Base-by-base conservation (phyloP, 2,888 invertebrate genomes). In the Coremacera marginata region DNA sequence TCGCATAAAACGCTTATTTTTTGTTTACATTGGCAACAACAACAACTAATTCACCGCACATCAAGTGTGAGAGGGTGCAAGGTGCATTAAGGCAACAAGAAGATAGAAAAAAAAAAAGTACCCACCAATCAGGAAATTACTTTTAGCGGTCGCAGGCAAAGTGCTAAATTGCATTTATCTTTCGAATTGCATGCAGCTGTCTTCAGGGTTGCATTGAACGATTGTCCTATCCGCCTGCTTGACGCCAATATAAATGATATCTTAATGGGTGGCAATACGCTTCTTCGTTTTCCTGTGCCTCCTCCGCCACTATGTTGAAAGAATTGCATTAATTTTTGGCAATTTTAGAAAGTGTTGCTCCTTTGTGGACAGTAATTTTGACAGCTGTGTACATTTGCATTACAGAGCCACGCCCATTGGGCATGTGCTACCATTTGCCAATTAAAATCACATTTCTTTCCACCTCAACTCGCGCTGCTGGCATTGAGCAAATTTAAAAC, bases 121-220 rank as follows among this genome's bases (percentile, higher is more conserved):
- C 14, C 63, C n/a, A 67, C 74, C 74, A 74, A 74, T 74, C 74
- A 74, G 74, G 74, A 74, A 74, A 74, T 74, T 74, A 37, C 65
- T 74, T 74, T 74, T 74, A 67, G 74, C 55, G 74, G 74, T 74
- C 34, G 55, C 8, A 37, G 31, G 7, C 55, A 34, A 55, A 67
- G 62, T 74, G 74, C 74, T 74, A 67, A 74, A 74, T 52, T 67
- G 67, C 74, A 27, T 49, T 74, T 74, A 74, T 52, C 67, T 37
- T 67, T 67, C 25, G 25, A 19, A 44, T n/a, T 49, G 34, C 63
- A 19, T 31, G 37, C 65, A 72, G 68, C 68, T 68, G 68, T 51
- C 25, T 68, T 51, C 51, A 11, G 25, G 5, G 22, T 68, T 51
- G 14, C 68, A 3, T 25, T 51, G 25, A 2, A 16, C 22, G 19